A percentile compares a stretch with the other conserved stretches of the same genome.
phyloP scores from a whole-genome alignment of 2,797 vertebrate species.

The Typhlichthys subterraneus region DNA sequence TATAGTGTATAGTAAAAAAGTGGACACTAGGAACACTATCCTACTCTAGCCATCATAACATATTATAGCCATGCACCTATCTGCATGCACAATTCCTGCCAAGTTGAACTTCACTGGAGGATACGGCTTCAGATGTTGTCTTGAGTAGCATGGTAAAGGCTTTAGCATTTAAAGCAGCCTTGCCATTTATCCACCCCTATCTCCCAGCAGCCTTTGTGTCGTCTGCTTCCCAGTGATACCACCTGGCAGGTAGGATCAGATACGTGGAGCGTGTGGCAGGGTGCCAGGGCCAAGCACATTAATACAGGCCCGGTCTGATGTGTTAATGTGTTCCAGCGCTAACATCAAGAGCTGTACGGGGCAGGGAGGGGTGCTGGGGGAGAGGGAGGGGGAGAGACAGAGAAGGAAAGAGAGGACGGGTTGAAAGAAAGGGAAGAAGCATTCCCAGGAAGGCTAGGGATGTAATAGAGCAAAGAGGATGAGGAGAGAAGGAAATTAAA shows the following conservation, averaged over 20 bases:
- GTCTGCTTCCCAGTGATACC: constrained; percentile 29
- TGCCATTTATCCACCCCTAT: constrained; percentile 2
- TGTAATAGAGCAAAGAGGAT: not conserved
- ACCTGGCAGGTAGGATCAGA: constrained; percentile 44
- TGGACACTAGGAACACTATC: too few relatives aligned
- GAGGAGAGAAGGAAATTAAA: constrained; percentile 13
- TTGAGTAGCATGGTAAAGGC: constrained; percentile 12
- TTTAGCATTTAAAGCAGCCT: not conserved
- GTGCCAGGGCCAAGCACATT: constrained; percentile 47
- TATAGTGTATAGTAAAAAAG: too few relatives aligned
- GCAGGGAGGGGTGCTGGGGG: constrained; percentile 28
- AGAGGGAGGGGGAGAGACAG: constrained; percentile 12
- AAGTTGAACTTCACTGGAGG: constrained; percentile 3
- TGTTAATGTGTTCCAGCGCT: constrained; percentile 51
- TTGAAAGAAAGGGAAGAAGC: too few relatives aligned
- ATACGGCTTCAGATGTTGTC: constrained; percentile 14
- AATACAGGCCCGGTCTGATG: constrained; percentile 57
- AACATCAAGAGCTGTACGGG: constrained; percentile 48
- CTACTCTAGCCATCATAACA: too few relatives aligned
- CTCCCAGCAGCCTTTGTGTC: constrained; percentile 21
- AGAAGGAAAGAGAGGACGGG: not conserved
- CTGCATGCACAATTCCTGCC: not conserved
- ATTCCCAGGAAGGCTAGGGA: too few relatives aligned
- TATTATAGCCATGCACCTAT: too few relatives aligned
- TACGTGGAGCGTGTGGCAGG: constrained; percentile 34